Conservation (phyloP, 37 sponge, comb jelly and placozoan species). For the Crambe crambe region DNA sequence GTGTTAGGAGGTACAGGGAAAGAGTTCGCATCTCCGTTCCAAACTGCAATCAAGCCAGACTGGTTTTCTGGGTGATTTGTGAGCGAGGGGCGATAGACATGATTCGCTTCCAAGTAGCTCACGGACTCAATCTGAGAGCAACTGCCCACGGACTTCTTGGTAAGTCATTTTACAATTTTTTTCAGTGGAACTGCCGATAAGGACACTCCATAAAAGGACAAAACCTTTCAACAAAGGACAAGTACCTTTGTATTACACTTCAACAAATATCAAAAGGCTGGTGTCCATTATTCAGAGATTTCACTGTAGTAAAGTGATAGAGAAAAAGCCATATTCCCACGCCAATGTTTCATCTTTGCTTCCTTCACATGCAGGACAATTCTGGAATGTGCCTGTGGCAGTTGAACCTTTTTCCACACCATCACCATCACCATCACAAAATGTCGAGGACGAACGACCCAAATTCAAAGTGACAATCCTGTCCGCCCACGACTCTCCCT, state of each 20-base stretch:
- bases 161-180: constrained; percentile 30
- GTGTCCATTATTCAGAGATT: too few relatives aligned
- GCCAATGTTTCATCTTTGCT: too few relatives aligned
- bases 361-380: constrained; percentile 83
- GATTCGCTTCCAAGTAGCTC: constrained; percentile 54
- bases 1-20: neutral
- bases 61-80: constrained; percentile 75
- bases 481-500: neutral
- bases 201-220: too few relatives aligned
- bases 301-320: too few relatives aligned
- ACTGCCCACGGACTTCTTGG: constrained; percentile 76
- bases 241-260: too few relatives aligned
- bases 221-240: too few relatives aligned
- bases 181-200: too few relatives aligned
- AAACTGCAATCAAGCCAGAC: constrained; percentile 57
- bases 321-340: too few relatives aligned
- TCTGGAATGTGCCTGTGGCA: constrained; percentile 69
- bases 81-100: constrained; percentile 21
- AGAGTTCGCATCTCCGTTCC: constrained; percentile 64
- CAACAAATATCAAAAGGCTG: too few relatives aligned
- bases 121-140: constrained; percentile 61
- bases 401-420: too few relatives aligned
- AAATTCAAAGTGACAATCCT: constrained; percentile 39
- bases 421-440: too few relatives aligned
- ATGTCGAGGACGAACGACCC: neutral